Evolutionary conservation across 2,113 vertebrate species (phyloP).

Genomic region (Lethenteron reissneri): DNA sequence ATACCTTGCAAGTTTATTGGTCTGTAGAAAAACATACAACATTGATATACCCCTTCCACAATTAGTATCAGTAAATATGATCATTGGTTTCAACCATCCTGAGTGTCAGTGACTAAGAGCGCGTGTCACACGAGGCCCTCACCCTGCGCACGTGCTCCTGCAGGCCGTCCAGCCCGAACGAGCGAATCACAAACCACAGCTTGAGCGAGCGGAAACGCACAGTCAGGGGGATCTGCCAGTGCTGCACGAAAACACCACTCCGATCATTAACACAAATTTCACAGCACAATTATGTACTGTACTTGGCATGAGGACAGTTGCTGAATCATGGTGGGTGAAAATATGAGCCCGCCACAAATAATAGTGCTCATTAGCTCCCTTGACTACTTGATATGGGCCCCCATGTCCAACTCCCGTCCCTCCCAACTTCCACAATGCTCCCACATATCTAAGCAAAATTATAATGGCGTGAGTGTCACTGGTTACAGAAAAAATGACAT

Average conservation of each 20-base stretch:
- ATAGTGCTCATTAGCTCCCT: not conserved
- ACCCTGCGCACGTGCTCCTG: slow-evolving; percentile 75
- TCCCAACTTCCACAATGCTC: not conserved
- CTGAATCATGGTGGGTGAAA: too few relatives aligned
- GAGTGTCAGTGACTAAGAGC: not conserved
- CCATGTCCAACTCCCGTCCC: not conserved
- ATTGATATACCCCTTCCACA: not conserved
- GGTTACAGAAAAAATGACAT: too few relatives aligned
- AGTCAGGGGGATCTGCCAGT: slow-evolving; percentile 93
- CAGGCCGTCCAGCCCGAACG: slow-evolving; percentile 71
- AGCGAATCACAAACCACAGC: slow-evolving; percentile 86
- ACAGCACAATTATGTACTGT: too few relatives aligned
- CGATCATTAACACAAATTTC: too few relatives aligned
- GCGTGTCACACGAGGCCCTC: slow-evolving; percentile 14
- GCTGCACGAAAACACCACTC: slow-evolving; percentile 22
- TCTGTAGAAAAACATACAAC: slow-evolving; percentile 23
- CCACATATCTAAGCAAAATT: too few relatives aligned
- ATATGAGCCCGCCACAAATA: too few relatives aligned
- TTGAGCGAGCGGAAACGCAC: slow-evolving; percentile 78
- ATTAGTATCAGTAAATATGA: not conserved
- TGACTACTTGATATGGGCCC: too few relatives aligned
- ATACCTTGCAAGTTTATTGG: slow-evolving; percentile 65
- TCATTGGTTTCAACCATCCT: not conserved
- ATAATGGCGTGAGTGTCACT: too few relatives aligned
- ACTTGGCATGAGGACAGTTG: too few relatives aligned